Evolutionary conservation across 2,113 vertebrate species (phyloP).

Genomic region (Ibidorhyncha struthersii): DNA sequence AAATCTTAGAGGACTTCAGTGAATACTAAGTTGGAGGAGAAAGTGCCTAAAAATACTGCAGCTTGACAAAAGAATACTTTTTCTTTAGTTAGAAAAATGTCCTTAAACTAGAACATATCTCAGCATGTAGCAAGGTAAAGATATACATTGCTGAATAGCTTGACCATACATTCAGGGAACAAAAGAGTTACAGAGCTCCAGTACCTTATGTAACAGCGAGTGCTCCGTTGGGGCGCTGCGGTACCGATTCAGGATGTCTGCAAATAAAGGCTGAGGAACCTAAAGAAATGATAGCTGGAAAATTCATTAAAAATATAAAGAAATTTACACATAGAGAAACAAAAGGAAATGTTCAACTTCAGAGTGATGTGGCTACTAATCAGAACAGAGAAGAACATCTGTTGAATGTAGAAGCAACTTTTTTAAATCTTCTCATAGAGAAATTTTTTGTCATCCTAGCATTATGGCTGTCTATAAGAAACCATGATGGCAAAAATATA

Average conservation of each 20-base stretch:
- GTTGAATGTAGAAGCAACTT: background rate
- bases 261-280: background rate
- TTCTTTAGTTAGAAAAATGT: constrained; percentile 11
- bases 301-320: background rate
- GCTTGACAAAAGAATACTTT: constrained; percentile 23
- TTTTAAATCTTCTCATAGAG: background rate
- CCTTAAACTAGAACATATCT: constrained; percentile 55
- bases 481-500: background rate
- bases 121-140: constrained; percentile 27
- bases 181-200: background rate
- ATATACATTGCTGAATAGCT: background rate
- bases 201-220: rapidly evolving
- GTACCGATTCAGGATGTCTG: background rate
- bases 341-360: background rate
- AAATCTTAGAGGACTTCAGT: background rate
- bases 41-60: constrained; percentile 31
- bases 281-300: background rate
- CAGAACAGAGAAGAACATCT: background rate
- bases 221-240: rapidly evolving
- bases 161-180: background rate
- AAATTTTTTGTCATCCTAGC: background rate
- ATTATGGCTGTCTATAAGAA: background rate
- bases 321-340: background rate
- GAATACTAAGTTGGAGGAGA: background rate
- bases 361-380: background rate